Percentiles rank a stretch among this genome's conserved stretches.
These are phyloP conservation scores for Nesogale talazaci DNA, from an alignment of 2,113 vertebrate genomes.

Conservation along the genomic window DNA sequence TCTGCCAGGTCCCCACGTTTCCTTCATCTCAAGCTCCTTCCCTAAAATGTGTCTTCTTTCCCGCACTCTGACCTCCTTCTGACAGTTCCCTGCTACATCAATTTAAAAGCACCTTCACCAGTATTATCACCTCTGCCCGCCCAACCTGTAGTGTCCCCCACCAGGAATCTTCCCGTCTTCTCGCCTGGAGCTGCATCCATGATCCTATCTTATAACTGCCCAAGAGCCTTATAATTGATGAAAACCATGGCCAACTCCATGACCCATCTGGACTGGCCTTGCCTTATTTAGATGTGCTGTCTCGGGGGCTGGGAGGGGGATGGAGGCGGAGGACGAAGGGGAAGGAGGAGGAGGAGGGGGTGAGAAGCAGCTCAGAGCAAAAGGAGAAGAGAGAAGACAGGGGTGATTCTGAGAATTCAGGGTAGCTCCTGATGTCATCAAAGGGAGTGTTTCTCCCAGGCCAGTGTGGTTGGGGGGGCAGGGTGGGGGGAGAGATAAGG, in stretches of 20 bases:
- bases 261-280: not conserved
- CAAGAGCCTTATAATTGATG: not conserved
- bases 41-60: not conserved
- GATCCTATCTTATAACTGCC: not conserved
- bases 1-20: not conserved
- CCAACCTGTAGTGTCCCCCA: not conserved
- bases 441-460: conserved; percentile 42
- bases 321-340: not conserved
- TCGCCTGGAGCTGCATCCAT: not conserved
- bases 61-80: not conserved
- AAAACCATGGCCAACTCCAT: not conserved
- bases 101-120: not conserved
- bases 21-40: not conserved
- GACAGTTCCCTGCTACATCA: not conserved
- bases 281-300: conserved; percentile 64
- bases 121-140: not conserved
- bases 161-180: not conserved
- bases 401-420: conserved; percentile 71
- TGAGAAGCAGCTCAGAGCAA: not conserved
- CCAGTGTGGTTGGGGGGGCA: too few species aligned
- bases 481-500: conserved; percentile 11
- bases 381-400: conserved; percentile 64
- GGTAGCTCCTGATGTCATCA: conserved; percentile 51
- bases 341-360: conserved; percentile 46
- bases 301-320: too few species aligned